Percentiles rank a stretch among this genome's conserved stretches.
phyloP scores from a whole-genome alignment of 2,888 invertebrate species.

The Chrysolina haemoptera region DNA sequence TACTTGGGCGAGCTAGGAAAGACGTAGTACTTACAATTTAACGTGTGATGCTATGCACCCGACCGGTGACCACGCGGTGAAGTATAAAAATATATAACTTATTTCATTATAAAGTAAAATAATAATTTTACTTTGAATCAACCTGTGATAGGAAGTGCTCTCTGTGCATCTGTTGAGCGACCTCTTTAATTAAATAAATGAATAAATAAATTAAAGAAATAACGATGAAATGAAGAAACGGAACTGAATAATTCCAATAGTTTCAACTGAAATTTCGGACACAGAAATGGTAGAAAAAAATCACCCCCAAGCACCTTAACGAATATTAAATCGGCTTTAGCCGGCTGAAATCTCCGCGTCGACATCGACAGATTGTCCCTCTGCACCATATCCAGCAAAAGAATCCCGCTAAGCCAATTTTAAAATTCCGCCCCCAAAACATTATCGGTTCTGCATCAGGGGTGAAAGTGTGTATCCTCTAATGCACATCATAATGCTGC shows the following conservation, averaged over 20 bases:
- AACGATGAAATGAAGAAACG: too few species aligned
- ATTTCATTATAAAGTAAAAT: too few species aligned
- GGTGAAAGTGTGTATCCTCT: slow-evolving; percentile 50
- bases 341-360: slow-evolving; percentile 1
- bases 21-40: too few species aligned
- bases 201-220: too few species aligned
- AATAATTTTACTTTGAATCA: too few species aligned
- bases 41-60: too few species aligned
- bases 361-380: slow-evolving; percentile 23
- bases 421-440: slow-evolving; percentile 62
- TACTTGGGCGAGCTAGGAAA: too few species aligned
- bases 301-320: background rate
- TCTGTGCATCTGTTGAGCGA: too few species aligned
- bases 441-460: slow-evolving; percentile 47
- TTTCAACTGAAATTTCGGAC: background rate
- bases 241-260: background rate
- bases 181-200: too few species aligned
- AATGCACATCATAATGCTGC: slow-evolving; percentile 48
- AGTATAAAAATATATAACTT: too few species aligned
- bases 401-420: slow-evolving; percentile 57
- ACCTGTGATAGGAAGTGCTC: too few species aligned
- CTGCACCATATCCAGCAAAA: slow-evolving; percentile 32
- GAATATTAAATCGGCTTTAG: slow-evolving; percentile 9
- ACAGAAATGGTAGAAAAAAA: background rate
- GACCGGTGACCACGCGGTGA: too few species aligned